Base-by-base conservation (phyloP, 2,888 invertebrate species). In the Meandrusa payeni region DNA sequence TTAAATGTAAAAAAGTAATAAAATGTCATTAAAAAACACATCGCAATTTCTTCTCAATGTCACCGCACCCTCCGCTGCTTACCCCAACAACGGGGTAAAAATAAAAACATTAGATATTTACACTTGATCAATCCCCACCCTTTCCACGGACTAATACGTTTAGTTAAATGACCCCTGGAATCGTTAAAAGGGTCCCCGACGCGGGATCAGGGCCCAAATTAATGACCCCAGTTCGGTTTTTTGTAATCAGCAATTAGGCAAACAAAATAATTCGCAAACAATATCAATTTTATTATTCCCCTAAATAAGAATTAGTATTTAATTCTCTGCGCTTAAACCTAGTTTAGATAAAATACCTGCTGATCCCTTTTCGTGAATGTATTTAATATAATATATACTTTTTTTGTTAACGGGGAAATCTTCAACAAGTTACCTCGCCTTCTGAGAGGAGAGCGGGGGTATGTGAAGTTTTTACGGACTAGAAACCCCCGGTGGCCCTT, bases 61-160 rank as follows among this genome's bases (percentile, higher is more conserved):
- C 28, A 23, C 13, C 13, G 6, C 32, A 27, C 17, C 26, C 50
- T 51, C 55, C 52, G 34, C 34, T 51, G 55, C 50, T 57, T 52
- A 52, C 56, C 59, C 56, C 27, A 28, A 47, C 46, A 64, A 64
- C 59, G 60, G 66, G 47, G 56, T 65, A 70, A 78, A 80, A 39
- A 32, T 78, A 76, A 79, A 82, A 80, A 80, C 86, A 82, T 82
- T 76, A 76, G 69, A 71, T 64, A 64, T 69, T 76, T 70, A 71
- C 82, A 80, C 73, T 83, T 76, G 82, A 86, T 83, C 77, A 69
- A 76, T 61, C 68, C 59, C 63, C 73, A 74, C 81, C 81, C 82
- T 77, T 76, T 73, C 59, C 59, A 56, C 45, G 57, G 56, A 26
- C 59, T 76, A 76, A 77, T 73, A 73, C 69, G 65, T 71, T 79